Evolutionary conservation across 2,888 invertebrate species (phyloP), one percentile per base, ranked within the genome.

Genomic region (Dastarcus helophoroides): DNA sequence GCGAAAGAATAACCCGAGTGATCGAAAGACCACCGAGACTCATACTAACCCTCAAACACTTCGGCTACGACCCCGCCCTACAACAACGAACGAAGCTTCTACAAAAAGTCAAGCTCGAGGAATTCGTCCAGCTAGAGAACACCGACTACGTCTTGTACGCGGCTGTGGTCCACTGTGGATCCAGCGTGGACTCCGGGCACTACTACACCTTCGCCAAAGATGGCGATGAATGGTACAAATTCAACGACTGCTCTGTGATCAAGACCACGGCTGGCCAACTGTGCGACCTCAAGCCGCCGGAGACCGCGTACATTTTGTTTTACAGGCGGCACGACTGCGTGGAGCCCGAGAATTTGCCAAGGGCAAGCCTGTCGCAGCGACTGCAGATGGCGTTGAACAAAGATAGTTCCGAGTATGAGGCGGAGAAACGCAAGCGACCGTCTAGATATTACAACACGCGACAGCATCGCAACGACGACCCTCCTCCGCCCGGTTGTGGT

Each of bases 241-340:
- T 83, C 51, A 85, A 88, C 51, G 89, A 89, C 47, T 77, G 74
- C 36, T 63, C 68, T n/a, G 84, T 89, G 1, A 68, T 70, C 1
- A 55, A 60, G 22, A 68, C 73, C 8, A 67, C 70, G 5, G 67
- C 76, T 4, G 63, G 66, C 1, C 73, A 77, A 31, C 63, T 83
- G 25, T 73, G 73, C 43, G 62, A 62, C 13, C 64, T 80, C 4
- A 69, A 70, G 39, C 73, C 76, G 2, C 76, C 79, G 8, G 79
- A 82, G 52, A 86, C 88, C 0, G 84, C 88, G 0, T 89, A 89
- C 51, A 79, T 89, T 36, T 62, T 89, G 22, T 81, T 89, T 51
- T 89, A 89, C 52, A 58, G 60, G 27, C 69, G 26, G 15, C 33
- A 50, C 23, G 54, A 62, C 42, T 33, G 54, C 36, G 16, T 40